Evolutionary conservation across 2,797 vertebrate genomes (phyloP).

Genomic region (Zenarchopterus dispar): DNA sequence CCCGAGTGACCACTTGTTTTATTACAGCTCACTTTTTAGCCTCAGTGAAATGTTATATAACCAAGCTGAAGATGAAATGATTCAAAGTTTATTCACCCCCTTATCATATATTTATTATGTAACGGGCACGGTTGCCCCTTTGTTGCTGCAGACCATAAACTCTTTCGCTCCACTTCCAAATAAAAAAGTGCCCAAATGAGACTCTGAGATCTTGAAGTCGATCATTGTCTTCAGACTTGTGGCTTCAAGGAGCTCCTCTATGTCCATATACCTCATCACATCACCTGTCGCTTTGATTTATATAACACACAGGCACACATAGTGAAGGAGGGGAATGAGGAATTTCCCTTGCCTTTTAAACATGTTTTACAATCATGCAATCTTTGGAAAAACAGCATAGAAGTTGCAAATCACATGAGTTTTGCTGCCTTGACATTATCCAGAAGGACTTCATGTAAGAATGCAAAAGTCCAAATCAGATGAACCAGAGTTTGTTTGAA

Average conservation of each 20-base stretch:
- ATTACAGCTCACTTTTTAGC: conserved; percentile 22
- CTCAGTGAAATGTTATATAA: conserved; percentile 38
- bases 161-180: conserved; percentile 34
- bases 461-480: too few species aligned
- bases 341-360: too few species aligned
- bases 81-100: conserved; percentile 33
- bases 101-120: conserved; percentile 41
- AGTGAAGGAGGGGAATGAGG: background rate
- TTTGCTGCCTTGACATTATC: too few species aligned
- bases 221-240: background rate
- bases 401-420: too few species aligned
- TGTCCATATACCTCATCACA: conserved; percentile 21
- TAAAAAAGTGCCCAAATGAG: conserved; percentile 10
- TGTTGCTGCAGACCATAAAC: conserved; percentile 25
- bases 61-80: conserved; percentile 34
- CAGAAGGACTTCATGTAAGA: too few species aligned
- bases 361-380: too few species aligned
- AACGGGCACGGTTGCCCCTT: conserved; percentile 49
- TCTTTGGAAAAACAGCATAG: too few species aligned
- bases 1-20: conserved; percentile 31
- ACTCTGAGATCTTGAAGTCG: conserved; percentile 6
- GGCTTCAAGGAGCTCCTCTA: background rate
- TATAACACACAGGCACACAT: background rate
- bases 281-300: conserved; percentile 22
- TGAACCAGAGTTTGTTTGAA: too few species aligned